Percentiles rank a stretch among this genome's conserved stretches.
phyloP scores from a whole-genome alignment of 2,888 invertebrate genomes.

The Hirudinaria manillensis region DNA sequence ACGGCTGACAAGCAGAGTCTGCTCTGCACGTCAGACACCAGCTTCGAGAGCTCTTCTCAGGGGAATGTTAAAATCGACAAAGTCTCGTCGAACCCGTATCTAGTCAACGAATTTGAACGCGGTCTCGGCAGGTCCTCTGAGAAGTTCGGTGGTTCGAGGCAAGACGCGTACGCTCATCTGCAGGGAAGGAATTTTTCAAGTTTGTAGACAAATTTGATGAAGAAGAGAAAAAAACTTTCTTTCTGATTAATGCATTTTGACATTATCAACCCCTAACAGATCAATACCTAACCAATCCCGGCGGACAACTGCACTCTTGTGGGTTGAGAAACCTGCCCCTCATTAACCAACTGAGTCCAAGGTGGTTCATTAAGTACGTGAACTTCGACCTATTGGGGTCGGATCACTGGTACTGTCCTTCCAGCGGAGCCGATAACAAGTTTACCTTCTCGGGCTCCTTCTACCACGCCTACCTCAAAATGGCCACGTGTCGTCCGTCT shows the following conservation, averaged over 20 bases:
- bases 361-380: constrained; percentile 36
- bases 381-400: constrained; percentile 35
- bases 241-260: background rate
- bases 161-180: background rate
- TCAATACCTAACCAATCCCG: background rate
- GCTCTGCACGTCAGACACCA: constrained; percentile 28
- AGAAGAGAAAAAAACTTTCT: background rate
- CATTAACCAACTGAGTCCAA: constrained; percentile 32
- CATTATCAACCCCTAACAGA: background rate
- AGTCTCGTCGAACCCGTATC: too few relatives aligned
- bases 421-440: constrained; percentile 12
- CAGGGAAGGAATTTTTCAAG: constrained; percentile 2
- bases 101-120: too few relatives aligned
- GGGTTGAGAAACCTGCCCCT: constrained; percentile 37
- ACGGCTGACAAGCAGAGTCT: constrained; percentile 37
- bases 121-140: too few relatives aligned
- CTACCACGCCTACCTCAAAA: constrained; percentile 35
- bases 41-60: background rate
- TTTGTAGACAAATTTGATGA: background rate
- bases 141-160: too few relatives aligned
- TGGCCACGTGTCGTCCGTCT: constrained; percentile 32
- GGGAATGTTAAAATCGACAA: too few relatives aligned
- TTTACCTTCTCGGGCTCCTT: constrained; percentile 36
- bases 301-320: constrained; percentile 33
- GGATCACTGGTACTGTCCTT: constrained; percentile 33